A percentile compares a stretch with the other conserved stretches of the same genome.
These are phyloP conservation scores for Leptogaster cylindrica DNA, from an alignment of 2,888 invertebrate genomes.

Conservation along the genomic window DNA sequence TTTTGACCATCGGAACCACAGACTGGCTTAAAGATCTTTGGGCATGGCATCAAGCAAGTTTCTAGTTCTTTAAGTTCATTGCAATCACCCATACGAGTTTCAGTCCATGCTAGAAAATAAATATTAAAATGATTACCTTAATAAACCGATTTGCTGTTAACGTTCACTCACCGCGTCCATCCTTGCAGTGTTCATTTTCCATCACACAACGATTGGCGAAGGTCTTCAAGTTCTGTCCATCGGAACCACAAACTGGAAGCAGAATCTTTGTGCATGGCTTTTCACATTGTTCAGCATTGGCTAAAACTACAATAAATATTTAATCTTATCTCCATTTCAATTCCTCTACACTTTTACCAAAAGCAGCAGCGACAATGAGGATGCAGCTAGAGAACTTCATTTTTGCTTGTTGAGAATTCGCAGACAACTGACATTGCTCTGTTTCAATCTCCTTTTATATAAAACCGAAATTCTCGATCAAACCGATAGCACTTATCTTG, in stretches of 20 bases:
- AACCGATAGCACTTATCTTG: too few species aligned
- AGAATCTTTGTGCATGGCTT: slow-evolving; percentile 14
- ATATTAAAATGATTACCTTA: background rate
- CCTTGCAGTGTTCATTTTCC: slow-evolving; percentile 24
- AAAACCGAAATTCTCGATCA: too few species aligned
- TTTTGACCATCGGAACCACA: slow-evolving; percentile 11
- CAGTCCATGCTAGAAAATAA: background rate
- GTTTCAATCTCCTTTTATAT: too few species aligned
- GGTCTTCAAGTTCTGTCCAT: slow-evolving; percentile 38
- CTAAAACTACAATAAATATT: background rate
- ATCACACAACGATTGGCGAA: slow-evolving; percentile 39
- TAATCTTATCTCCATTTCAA: too few species aligned
- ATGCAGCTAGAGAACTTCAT: too few species aligned
- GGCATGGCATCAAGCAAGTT: background rate
- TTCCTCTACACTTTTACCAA: too few species aligned
- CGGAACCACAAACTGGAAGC: slow-evolving; percentile 36
- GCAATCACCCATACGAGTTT: slow-evolving; percentile 4
- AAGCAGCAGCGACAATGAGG: too few species aligned
- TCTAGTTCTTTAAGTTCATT: background rate
- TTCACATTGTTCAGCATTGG: background rate
- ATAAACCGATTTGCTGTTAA: background rate
- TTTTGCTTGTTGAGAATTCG: too few species aligned
- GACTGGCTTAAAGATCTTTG: slow-evolving; percentile 2
- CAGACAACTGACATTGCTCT: too few species aligned
- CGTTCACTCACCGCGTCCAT: background rate